These are phyloP conservation scores for Butorides virescens DNA, from an alignment of 2,113 vertebrate genomes.

Conservation along the genomic window DNA sequence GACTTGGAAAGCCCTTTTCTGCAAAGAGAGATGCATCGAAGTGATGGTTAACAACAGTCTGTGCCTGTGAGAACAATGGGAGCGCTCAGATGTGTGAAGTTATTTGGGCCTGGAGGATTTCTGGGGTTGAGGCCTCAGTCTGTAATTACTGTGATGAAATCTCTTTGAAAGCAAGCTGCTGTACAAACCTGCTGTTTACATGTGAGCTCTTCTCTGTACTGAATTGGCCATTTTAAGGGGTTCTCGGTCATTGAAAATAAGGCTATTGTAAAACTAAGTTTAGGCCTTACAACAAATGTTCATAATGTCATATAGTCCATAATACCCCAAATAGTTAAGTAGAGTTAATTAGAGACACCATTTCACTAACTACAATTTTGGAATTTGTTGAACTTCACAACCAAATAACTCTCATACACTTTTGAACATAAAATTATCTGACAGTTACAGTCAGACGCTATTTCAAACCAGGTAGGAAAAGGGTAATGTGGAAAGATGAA, in stretches of 20 bases:
- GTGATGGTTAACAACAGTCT: background rate
- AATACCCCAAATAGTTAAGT: background rate
- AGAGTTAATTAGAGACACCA: background rate
- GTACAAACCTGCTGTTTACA: background rate
- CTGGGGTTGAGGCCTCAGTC: background rate
- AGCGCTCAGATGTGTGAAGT: background rate
- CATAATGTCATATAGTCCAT: background rate
- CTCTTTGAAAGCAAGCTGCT: background rate
- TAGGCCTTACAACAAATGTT: background rate
- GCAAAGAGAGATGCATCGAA: background rate
- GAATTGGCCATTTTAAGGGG: background rate
- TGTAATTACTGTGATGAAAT: background rate
- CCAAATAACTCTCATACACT: background rate
- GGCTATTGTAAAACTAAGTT: background rate
- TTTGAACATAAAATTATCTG: background rate
- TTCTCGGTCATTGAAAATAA: background rate
- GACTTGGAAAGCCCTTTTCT: background rate
- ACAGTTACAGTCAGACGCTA: background rate
- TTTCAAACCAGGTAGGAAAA: background rate
- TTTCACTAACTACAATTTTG: background rate
- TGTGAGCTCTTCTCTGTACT: background rate
- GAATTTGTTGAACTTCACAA: background rate
- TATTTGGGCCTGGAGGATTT: background rate
- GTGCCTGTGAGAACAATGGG: background rate
- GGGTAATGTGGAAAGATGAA: background rate